Percentiles rank a stretch among this genome's conserved stretches.
Evolutionary conservation across 2,797 vertebrate genomes (phyloP).

Genomic region (Hipposideros larvatus): DNA sequence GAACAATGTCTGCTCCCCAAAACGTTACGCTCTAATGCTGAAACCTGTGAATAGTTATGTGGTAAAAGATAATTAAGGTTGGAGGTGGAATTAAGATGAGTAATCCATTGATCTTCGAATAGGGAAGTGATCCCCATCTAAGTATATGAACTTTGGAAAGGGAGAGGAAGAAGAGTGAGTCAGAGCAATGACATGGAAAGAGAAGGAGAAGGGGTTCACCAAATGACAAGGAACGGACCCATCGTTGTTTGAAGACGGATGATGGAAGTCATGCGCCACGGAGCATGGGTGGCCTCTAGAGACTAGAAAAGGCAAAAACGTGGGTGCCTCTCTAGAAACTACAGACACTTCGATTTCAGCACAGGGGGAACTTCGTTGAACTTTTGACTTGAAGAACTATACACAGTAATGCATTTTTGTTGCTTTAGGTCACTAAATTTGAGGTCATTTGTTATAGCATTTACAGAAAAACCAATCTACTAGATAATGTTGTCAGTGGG

Average conservation of each 20-base stretch:
- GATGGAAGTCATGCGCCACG: too few species aligned
- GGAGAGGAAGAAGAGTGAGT: neutral
- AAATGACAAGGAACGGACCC: too few species aligned
- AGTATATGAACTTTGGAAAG: neutral
- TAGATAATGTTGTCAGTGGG: too few species aligned
- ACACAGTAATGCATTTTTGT: too few species aligned
- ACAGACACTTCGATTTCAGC: neutral
- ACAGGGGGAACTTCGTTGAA: neutral
- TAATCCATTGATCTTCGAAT: too few species aligned
- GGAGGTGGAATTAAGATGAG: accelerated
- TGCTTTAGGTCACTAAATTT: neutral
- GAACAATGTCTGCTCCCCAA: accelerated
- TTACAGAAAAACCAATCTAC: neutral
- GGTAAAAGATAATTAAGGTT: neutral
- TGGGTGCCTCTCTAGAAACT: neutral
- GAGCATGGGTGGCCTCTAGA: accelerated
- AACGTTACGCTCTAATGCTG: neutral
- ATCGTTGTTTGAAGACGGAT: neutral
- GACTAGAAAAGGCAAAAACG: neutral
- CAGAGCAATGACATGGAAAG: too few species aligned
- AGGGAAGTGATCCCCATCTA: too few species aligned
- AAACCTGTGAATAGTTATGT: neutral
- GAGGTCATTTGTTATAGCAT: neutral
- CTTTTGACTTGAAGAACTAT: neutral
- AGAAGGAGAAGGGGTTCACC: accelerated